Percentiles rank a stretch among this genome's conserved stretches.
Conservation (phyloP, 2,888 invertebrate genomes). For the Phyllotreta striolata region DNA sequence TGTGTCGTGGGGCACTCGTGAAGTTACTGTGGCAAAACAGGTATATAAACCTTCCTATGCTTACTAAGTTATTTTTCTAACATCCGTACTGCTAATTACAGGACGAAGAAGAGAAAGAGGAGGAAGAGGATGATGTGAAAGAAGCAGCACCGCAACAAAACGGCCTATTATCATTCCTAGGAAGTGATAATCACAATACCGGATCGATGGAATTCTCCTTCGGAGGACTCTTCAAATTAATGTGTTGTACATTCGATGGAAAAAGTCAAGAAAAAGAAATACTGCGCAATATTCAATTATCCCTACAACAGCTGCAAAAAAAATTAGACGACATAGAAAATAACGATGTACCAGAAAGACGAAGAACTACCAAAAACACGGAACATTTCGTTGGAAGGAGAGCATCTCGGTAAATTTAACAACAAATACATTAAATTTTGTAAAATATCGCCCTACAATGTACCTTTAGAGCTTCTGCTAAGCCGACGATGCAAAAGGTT, state of each 20-base stretch:
- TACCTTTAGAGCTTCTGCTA: constrained; percentile 13
- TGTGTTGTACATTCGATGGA: constrained; percentile 63
- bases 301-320: constrained; percentile 60
- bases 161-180: constrained; percentile 51
- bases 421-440: too few relatives aligned
- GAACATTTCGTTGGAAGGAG: constrained; percentile 43
- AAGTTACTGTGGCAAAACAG: constrained; percentile 64
- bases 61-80: neutral
- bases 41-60: constrained; percentile 37
- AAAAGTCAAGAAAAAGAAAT: constrained; percentile 60
- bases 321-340: constrained; percentile 62
- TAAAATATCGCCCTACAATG: too few relatives aligned
- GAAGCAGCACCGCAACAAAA: constrained; percentile 9
- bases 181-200: constrained; percentile 56
- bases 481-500: neutral
- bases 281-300: constrained; percentile 55
- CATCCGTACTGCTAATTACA: constrained; percentile 27
- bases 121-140: neutral
- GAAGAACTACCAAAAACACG: constrained; percentile 40
- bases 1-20: constrained; percentile 94
- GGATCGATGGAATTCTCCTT: constrained; percentile 65
- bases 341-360: constrained; percentile 26
- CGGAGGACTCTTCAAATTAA: constrained; percentile 65
- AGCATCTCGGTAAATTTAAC: constrained; percentile 38
- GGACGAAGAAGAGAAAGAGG: constrained; percentile 68